Base-by-base conservation (phyloP, 2,888 invertebrate genomes). In the Empis stercorea region DNA sequence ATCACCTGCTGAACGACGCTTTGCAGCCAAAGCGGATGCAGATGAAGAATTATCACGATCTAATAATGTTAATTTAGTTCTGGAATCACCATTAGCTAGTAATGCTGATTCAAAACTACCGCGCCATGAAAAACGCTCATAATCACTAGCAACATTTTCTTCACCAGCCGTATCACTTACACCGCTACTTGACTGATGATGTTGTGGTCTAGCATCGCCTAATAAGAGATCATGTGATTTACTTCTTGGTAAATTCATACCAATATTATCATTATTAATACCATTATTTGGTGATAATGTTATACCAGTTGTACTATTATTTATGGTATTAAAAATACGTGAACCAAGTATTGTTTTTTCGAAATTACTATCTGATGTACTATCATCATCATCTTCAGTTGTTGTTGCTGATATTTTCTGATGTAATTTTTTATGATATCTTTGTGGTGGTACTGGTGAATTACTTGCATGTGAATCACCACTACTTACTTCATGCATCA, bases 91-190 rank as follows among this genome's bases (percentile, higher is more conserved):
- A 62, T 68, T 68, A 11, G 88, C 89, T 69, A 88, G 76, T 48
- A 91, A 71, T 38, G 91, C 87, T n/a, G 88, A 88, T 65, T 91
- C 91, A 68, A 91, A 91, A 70, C 89, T 89, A 55, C 91, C 91
- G 51, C 89, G 78, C 91, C 91, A 91, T 60, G 87, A 87, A 69
- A 89, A 89, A 54, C 89, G 74, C 65, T 91, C 91, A 72, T 87
- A 83, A 62, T 88, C 88, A 73, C 87, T 88, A 46, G 84, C 81
- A 61, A 87, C 86, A 59, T 81, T 79, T 58, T 77, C 76, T 60
- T 78, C 77, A 7, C 60, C 65, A 16, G 71, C 71, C 36, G 72
- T 72, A 52, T 76, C 76, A 34, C 73, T 72, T 10, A 71, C 73
- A 37, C 73, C 71, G 55, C 71, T 70, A 53, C 69, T 70, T 15